These are phyloP conservation scores for Troides aeacus DNA, from an alignment of 2,888 invertebrate species.

Conservation along the genomic window DNA sequence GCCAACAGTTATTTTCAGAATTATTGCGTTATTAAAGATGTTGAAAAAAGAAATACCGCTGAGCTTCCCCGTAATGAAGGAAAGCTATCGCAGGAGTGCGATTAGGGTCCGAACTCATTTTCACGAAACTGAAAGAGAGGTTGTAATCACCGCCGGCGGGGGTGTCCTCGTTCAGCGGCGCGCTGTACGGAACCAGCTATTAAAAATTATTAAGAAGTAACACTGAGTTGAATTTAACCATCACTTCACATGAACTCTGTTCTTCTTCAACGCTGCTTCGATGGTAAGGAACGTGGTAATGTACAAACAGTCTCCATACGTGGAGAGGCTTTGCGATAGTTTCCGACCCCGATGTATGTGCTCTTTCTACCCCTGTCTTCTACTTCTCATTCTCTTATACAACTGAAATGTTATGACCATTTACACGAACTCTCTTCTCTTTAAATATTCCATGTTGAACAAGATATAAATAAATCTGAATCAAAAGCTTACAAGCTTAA, in stretches of 20 bases:
- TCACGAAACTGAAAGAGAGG: neutral
- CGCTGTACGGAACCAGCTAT: neutral
- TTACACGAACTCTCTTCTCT: too few species aligned
- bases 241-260: neutral
- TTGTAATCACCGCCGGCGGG: neutral
- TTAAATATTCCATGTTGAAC: too few species aligned
- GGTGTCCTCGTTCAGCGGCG: neutral
- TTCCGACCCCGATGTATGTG: too few species aligned
- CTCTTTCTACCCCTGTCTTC: too few species aligned
- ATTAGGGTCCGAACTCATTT: neutral
- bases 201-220: conserved; percentile 1
- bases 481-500: too few species aligned
- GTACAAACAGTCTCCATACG: too few species aligned
- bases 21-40: neutral
- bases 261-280: too few species aligned
- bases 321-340: too few species aligned
- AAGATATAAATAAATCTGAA: too few species aligned
- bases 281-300: too few species aligned
- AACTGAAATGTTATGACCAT: too few species aligned
- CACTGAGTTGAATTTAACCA: neutral
- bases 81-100: neutral
- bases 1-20: neutral
- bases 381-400: too few species aligned
- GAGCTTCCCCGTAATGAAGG: neutral
- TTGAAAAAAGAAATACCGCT: neutral